A percentile compares a stretch with the other conserved stretches of the same genome.
phyloP scores from a whole-genome alignment of 2,113 vertebrate genomes.

The Amblyopsis rosae region DNA sequence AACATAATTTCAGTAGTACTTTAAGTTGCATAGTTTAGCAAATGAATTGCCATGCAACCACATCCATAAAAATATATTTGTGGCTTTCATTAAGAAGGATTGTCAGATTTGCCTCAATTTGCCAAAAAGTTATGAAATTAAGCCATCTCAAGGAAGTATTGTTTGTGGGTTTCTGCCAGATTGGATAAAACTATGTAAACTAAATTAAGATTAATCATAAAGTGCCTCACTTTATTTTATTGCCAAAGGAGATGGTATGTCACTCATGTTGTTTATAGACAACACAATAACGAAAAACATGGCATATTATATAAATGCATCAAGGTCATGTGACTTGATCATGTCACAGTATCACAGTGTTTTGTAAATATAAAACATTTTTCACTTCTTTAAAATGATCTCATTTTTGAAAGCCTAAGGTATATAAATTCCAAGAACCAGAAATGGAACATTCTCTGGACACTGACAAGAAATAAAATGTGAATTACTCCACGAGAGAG shows the following conservation, averaged over 20 bases:
- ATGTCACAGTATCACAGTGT: no score
- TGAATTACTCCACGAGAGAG: constrained; percentile 20
- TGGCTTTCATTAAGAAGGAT: no score
- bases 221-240: background rate
- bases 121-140: background rate
- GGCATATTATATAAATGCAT: background rate
- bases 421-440: no score
- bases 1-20: no score
- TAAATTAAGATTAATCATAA: background rate
- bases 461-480: constrained; percentile 52
- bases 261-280: background rate
- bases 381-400: no score
- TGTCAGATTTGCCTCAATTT: constrained; percentile 1
- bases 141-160: background rate
- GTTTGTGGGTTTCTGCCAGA: background rate
- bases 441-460: constrained; percentile 35
- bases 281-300: background rate
- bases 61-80: background rate
- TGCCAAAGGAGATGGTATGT: background rate
- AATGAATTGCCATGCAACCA: background rate
- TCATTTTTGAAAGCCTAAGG: no score
- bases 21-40: no score
- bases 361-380: no score
- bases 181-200: background rate
- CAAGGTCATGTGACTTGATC: background rate